A percentile compares a stretch with the other conserved stretches of the same genome.
phyloP scores from a whole-genome alignment of 2,888 invertebrate species.

The Scrobipalpa atriplicella region DNA sequence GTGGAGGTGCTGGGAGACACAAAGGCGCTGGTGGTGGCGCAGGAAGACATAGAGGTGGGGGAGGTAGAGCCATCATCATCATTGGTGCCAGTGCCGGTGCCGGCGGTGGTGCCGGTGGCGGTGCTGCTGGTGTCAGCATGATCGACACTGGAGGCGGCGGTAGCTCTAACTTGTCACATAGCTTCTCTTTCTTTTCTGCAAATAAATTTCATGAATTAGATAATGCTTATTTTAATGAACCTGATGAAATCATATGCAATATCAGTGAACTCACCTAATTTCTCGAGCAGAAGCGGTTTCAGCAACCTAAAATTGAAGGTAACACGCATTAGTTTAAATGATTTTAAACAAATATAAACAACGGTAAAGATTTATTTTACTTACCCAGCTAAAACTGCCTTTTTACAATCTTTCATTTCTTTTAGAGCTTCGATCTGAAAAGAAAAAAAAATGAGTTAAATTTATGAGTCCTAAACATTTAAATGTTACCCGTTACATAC shows the following conservation, averaged over 20 bases:
- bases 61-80: neutral
- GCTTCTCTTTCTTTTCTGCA: constrained; percentile 43
- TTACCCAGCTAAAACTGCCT: constrained; percentile 65
- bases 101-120: constrained; percentile 48
- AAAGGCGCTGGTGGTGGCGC: constrained; percentile 53
- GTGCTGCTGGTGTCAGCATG: constrained; percentile 61
- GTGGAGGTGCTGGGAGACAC: constrained; percentile 29
- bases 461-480: neutral
- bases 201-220: no score
- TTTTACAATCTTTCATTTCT: constrained; percentile 73
- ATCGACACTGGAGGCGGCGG: constrained; percentile 58
- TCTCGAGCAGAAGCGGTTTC: constrained; percentile 55
- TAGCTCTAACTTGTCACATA: constrained; percentile 38
- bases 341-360: neutral
- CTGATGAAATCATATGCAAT: neutral
- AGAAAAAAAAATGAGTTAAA: constrained; percentile 27
- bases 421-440: constrained; percentile 70
- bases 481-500: neutral
- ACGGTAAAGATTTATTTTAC: constrained; percentile 40
- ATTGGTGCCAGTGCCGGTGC: constrained; percentile 26
- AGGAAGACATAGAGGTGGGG: constrained; percentile 1
- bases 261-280: constrained; percentile 19
- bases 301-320: constrained; percentile 59
- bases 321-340: neutral
- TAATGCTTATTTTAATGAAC: no score